phyloP scores from a whole-genome alignment of 2,113 vertebrate genomes.

The Sander lucioperca region DNA sequence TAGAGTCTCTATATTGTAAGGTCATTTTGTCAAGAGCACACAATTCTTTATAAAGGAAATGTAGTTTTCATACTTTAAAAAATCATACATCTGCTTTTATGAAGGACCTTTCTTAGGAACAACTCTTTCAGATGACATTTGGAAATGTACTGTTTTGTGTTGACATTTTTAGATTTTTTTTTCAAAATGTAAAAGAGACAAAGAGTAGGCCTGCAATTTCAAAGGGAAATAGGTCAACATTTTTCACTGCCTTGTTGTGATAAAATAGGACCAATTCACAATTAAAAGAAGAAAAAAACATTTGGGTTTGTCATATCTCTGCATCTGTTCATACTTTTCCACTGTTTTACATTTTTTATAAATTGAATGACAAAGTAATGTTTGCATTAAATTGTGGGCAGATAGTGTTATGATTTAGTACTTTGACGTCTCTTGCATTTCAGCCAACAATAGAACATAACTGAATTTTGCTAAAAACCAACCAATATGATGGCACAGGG shows the following conservation, averaged over 20 bases:
- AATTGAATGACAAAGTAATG: neutral
- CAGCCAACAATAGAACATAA: neutral
- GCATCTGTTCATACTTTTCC: neutral
- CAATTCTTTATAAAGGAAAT: constrained; percentile 51
- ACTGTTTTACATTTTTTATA: constrained; percentile 29
- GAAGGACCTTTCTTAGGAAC: constrained; percentile 43
- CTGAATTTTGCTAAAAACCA: neutral
- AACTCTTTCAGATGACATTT: constrained; percentile 41
- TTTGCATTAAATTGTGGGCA: neutral
- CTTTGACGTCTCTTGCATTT: neutral
- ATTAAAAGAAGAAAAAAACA: constrained; percentile 29
- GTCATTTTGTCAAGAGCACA: constrained; percentile 68
- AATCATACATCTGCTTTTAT: constrained; percentile 24
- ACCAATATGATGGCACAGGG: neutral
- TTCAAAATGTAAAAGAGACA: constrained; percentile 60
- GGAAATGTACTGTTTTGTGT: constrained; percentile 55
- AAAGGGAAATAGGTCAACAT: constrained; percentile 42
- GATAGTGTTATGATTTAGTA: neutral
- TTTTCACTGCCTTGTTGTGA: constrained; percentile 74
- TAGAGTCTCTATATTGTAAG: constrained; percentile 76
- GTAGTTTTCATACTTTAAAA: constrained; percentile 62
- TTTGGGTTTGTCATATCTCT: constrained; percentile 12
- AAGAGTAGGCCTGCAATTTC: constrained; percentile 62
- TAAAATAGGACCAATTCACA: constrained; percentile 57
- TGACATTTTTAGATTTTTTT: constrained; percentile 11